These are phyloP conservation scores for Linyphia triangularis DNA, from an alignment of 2,888 invertebrate genomes.

Conservation along the genomic window DNA sequence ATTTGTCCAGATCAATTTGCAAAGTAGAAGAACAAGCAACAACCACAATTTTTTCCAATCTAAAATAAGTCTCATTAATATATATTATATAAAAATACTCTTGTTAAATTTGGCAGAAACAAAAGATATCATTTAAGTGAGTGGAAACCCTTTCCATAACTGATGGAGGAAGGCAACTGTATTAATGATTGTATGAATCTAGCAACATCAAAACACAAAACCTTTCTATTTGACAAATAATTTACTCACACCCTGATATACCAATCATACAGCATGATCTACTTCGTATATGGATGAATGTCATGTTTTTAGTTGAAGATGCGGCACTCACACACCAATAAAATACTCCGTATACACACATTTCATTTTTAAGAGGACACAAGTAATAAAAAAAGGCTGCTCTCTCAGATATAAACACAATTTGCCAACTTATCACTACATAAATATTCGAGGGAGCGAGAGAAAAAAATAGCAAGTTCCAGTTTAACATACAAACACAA, in stretches of 20 bases:
- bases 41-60: no score
- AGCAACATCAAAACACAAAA: neutral
- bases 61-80: no score
- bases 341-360: constrained; percentile 60
- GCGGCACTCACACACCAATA: constrained; percentile 48
- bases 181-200: neutral
- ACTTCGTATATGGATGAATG: constrained; percentile 50
- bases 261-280: constrained; percentile 56
- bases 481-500: constrained; percentile 31
- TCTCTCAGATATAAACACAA: constrained; percentile 23
- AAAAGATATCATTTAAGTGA: neutral
- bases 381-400: constrained; percentile 37
- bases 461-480: constrained; percentile 5
- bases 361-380: constrained; percentile 23
- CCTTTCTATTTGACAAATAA: constrained; percentile 27
- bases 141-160: neutral
- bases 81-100: no score
- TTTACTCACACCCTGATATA: constrained; percentile 55
- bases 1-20: no score
- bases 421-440: constrained; percentile 55
- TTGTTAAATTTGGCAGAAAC: no score
- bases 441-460: constrained; percentile 17
- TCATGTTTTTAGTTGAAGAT: constrained; percentile 71
- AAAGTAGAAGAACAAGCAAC: no score
- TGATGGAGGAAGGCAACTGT: neutral